Percentiles rank a stretch among this genome's conserved stretches.
These are phyloP conservation scores for Rhorus exstirpatorius DNA, from an alignment of 2,888 invertebrate species.

Conservation along the genomic window DNA sequence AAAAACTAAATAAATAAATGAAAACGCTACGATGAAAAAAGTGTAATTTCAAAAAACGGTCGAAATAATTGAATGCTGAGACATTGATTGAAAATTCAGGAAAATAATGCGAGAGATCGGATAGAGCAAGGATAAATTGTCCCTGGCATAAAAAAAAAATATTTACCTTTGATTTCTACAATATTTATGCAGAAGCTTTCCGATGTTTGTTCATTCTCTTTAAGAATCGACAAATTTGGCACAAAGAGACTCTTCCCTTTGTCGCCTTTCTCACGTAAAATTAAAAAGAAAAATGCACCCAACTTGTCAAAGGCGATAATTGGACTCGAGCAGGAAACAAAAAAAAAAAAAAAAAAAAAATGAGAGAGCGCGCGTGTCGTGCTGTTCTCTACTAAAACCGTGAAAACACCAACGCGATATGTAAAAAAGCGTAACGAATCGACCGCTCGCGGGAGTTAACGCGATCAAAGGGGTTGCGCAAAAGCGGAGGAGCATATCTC, in stretches of 20 bases:
- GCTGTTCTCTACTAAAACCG: constrained; percentile 9
- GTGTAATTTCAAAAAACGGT: too few relatives aligned
- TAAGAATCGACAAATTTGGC: not conserved
- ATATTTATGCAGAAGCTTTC: constrained; percentile 18
- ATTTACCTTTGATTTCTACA: constrained; percentile 3
- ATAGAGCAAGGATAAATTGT: not conserved
- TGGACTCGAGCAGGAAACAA: not conserved
- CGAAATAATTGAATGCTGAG: too few relatives aligned
- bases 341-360: not conserved
- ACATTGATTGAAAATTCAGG: too few relatives aligned
- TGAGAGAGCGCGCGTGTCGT: not conserved
- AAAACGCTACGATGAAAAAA: too few relatives aligned
- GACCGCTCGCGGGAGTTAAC: constrained; percentile 24
- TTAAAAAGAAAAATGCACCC: constrained; percentile 2
- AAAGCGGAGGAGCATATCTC: constrained; percentile 20
- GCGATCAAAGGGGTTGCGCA: constrained; percentile 33
- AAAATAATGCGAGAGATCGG: not conserved
- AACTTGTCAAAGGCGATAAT: constrained; percentile 35
- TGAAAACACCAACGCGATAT: constrained; percentile 20
- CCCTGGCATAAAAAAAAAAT: not conserved
- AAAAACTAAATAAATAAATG: not conserved
- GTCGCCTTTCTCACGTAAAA: not conserved
- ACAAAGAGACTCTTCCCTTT: constrained; percentile 5
- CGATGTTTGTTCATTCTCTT: constrained; percentile 29
- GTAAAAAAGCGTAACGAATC: constrained; percentile 33